Base-by-base conservation (phyloP, 1,140 invertebrate genomes). In the Tigriopus japonicus region DNA sequence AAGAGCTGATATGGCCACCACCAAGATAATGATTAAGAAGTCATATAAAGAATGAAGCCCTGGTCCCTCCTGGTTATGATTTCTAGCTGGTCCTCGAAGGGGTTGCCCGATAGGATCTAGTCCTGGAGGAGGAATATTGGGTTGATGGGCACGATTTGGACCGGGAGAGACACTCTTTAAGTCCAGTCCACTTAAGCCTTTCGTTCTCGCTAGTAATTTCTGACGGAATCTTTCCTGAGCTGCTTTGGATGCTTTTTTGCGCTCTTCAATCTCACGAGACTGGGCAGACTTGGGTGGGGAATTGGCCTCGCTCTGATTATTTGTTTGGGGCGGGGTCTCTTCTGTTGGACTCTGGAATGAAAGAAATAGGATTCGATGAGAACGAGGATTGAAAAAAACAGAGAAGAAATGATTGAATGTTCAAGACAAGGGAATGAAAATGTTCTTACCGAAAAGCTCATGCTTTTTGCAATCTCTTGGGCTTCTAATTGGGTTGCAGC, bases 1-100 rank as follows among this genome's bases (percentile, higher is more conserved):
- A 13, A 62, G 17, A 0, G 24, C 19, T 0, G 61, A 55, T 15
- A 62, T 62, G 60, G 55, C 61, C 14, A 19, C 61, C 24, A 62
- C 55, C n/a, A 62, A 15, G 5, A 63, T 2, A 41, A 60, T 28
- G 56, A 62, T 62, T 7, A 62, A 13, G 13, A 17, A 23, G 35
- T 56, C 60, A 62, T 62, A 60, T 9, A 62, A 41, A 21, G 21
- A 10, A 15, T 60, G 28, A 13, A 17, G n/a, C 6, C 56, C 56
- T 15, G 56, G 14, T 15, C 5, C 56, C 45, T 28, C 53, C 24
- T 28, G n/a, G 2, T 23, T 3, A 13, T 6, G n/a, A 40, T 40
- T 55, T 40, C 53, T n/a, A 49, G 53, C n/a, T 28, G 24, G 3
- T 6, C 24, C 53, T 52, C n/a, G 21, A 55, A 9, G 28, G 3